These are phyloP conservation scores for Nomada flava DNA, from an alignment of 2,888 invertebrate species.

Conservation along the genomic window DNA sequence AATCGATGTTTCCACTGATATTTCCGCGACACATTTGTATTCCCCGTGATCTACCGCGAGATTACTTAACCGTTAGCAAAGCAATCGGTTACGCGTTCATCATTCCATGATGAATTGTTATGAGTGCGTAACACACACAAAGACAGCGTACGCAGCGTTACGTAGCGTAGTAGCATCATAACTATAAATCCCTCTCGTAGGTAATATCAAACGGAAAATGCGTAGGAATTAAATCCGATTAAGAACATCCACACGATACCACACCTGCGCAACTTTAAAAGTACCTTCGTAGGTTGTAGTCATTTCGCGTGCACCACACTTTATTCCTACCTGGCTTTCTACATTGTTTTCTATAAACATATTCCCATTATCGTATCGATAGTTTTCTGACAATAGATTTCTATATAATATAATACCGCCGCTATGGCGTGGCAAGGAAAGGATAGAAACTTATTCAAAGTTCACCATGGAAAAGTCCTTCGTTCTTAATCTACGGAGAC, in stretches of 20 bases:
- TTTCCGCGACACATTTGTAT: slow-evolving; percentile 56
- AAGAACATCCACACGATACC: too few relatives aligned
- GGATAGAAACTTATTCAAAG: slow-evolving; percentile 19
- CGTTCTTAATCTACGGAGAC: slow-evolving; percentile 33
- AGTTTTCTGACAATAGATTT: too few relatives aligned
- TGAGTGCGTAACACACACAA: neutral
- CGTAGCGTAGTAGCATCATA: slow-evolving; percentile 1
- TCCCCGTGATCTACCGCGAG: slow-evolving; percentile 38
- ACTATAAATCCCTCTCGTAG: neutral
- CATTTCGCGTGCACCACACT: too few relatives aligned
- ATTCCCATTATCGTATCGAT: too few relatives aligned
- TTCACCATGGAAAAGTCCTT: slow-evolving; percentile 19
- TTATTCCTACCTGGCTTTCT: too few relatives aligned
- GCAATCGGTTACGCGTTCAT: slow-evolving; percentile 43
- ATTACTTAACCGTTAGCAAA: slow-evolving; percentile 64
- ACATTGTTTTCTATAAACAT: too few relatives aligned
- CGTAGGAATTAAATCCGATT: neutral
- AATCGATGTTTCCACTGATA: slow-evolving; percentile 2
- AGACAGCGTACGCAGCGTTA: neutral
- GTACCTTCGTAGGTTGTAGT: too few relatives aligned
- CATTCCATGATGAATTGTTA: slow-evolving; percentile 21
- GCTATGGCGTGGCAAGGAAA: neutral
- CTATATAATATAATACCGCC: neutral
- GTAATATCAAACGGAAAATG: neutral
- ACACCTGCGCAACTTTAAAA: too few relatives aligned